Evolutionary conservation across 2,888 invertebrate species (phyloP).

Genomic region (Laspeyria flexula): DNA sequence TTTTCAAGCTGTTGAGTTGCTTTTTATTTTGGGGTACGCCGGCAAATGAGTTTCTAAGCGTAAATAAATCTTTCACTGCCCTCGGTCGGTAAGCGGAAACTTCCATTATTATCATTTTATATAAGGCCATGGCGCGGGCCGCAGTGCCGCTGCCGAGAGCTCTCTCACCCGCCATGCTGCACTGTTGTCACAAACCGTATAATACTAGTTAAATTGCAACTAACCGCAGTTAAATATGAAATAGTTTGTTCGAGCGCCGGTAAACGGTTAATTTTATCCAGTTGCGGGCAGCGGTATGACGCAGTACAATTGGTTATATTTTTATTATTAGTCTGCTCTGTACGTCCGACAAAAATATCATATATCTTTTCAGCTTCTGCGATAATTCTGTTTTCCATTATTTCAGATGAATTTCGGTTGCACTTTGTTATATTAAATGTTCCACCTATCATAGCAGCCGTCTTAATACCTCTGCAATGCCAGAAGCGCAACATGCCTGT

Average conservation of each 20-base stretch:
- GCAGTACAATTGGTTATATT: constrained; percentile 25
- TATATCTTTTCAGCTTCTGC: neutral
- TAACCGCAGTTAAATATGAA: constrained; percentile 40
- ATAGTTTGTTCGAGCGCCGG: constrained; percentile 30
- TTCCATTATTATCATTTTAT: constrained; percentile 62
- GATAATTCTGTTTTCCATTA: no score
- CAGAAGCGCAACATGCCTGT: no score
- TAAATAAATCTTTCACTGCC: constrained; percentile 72
- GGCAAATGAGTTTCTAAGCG: constrained; percentile 81
- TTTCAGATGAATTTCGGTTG: no score
- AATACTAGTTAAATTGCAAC: constrained; percentile 25
- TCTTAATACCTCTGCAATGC: no score
- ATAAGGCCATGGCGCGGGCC: constrained; percentile 15
- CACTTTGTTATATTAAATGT: no score
- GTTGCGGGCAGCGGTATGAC: constrained; percentile 19
- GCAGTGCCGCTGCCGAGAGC: constrained; percentile 2
- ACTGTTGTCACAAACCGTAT: constrained; percentile 21
- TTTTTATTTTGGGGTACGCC: constrained; percentile 71
- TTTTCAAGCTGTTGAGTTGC: constrained; percentile 78
- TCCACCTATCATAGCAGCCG: no score
- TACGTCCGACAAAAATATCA: neutral
- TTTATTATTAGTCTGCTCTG: neutral
- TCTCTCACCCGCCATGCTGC: no score
- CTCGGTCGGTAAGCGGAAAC: constrained; percentile 48
- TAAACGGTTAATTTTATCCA: constrained; percentile 33